Base-by-base conservation (phyloP, 2,888 invertebrate genomes). In the Chaetogeoica ovagalla region DNA sequence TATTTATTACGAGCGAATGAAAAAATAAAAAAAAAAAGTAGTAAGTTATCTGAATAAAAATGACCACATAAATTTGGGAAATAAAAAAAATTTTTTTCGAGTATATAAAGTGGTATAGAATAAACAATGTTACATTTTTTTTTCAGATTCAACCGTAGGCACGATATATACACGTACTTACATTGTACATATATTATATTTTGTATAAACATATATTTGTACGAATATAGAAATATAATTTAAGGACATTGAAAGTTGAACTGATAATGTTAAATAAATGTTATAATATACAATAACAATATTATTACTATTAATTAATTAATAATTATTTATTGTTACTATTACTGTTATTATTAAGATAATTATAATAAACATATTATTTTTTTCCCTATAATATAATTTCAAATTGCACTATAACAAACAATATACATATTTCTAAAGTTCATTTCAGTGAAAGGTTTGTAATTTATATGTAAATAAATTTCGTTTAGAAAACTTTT, bases 31-130 rank as follows among this genome's bases (percentile, higher is more conserved):
- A 75, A 68, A 59, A 66, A n/a, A n/a, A n/a, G 37, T 39, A 21
- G 43, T 57, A 66, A 66, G 55, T 57, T 57, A 55, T 63, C 73
- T 65, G 19, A 75, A 75, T 57, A 75, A 66, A 66, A 75, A 75
- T 39, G 39, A 23, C 65, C 55, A 65, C 39, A 66, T 75, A 66
- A 66, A 55, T 75, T 75, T 39, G 13, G 62, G 48, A 62, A 73
- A 62, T 7, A 39, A 62, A 48, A 60, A 62, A 73, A 60, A 60
- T 71, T 60, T 71, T 71, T 60, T 60, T 23, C 59, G 60, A 71
- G 59, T 59, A 62, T 11, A 57, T 48, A 73, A 60, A 48, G 9
- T 48, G 6, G 11, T 71, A 59, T 43, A 43, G 43, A 60, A 59
- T 30, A 70, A 71, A 71, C 13, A 1, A 71, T 60, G n/a, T n/a